Evolutionary conservation across 2,113 vertebrate genomes (phyloP), one percentile per base, ranked within the genome.

Genomic region (Leptobrachium leishanense): DNA sequence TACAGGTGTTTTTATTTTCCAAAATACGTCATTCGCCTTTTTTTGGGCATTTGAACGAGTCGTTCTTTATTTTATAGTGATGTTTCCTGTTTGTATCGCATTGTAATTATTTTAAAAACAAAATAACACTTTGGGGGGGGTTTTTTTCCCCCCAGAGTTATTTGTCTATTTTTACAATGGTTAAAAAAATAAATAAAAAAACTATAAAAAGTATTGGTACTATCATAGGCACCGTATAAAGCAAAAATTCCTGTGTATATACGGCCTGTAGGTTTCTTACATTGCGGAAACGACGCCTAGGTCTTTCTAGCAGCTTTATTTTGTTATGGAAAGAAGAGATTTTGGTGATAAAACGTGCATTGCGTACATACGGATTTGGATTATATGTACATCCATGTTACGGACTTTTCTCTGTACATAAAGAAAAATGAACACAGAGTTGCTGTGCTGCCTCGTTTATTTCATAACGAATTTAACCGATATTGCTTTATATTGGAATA

Each of bases 341-440:
- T 31, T 41, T 6, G 62, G n/a, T 57, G 43, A 6, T 9, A n/a
- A 66, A 46, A 13, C 69, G n/a, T 9, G 8, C 44, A 8, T 39
- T 80, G 20, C 20, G 77, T 80, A 80, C 15, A 80, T 74, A 72
- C n/a, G 68, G 15, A 72, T 55, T 67, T 42, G 53, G 65, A 12
- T 59, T 76, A 66, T 78, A 78, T 46, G 55, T 69, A 5, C 46
- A 59, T 40, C 54, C 59, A 57, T 15, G 50, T 64, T 64, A 53
- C 71, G 59, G 43, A 9, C 68, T 78, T 40, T 79, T 66, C 43
- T 70, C 46, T 79, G 77, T 79, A 73, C n/a, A 79, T 79, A 79
- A 72, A 79, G 13, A 43, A 42, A 53, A 46, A 73, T 79, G 46
- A 50, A 65, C 46, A 64, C 42, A 71, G 3, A 46, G 3, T 8